Percentiles rank a stretch among this genome's conserved stretches.
These are phyloP conservation scores for Datnioides undecimradiatus DNA, from an alignment of 2,113 vertebrate species.

Conservation along the genomic window DNA sequence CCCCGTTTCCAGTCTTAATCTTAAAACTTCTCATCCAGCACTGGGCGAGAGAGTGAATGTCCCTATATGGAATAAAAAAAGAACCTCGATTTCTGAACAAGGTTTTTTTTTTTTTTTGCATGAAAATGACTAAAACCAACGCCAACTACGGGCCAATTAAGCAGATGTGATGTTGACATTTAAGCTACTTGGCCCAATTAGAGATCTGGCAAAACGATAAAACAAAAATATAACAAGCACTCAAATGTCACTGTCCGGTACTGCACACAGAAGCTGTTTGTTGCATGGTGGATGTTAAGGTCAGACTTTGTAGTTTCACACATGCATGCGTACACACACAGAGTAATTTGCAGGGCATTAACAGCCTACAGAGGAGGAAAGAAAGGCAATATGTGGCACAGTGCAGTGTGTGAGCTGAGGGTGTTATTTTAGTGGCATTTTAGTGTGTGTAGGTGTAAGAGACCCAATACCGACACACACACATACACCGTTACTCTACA, in stretches of 20 bases:
- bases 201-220: not conserved
- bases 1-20: no score
- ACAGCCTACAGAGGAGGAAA: slow-evolving; percentile 54
- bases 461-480: slow-evolving; percentile 13
- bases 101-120: no score
- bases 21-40: no score
- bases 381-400: slow-evolving; percentile 22
- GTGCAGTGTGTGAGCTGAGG: slow-evolving; percentile 29
- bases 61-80: no score
- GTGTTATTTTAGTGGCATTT: slow-evolving; percentile 55
- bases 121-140: not conserved
- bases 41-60: no score
- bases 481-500: slow-evolving; percentile 15
- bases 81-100: no score
- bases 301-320: not conserved
- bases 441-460: slow-evolving; percentile 58
- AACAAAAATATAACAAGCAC: not conserved
- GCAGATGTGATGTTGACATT: not conserved
- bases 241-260: not conserved
- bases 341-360: slow-evolving; percentile 60
- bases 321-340: not conserved
- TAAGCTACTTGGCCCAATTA: not conserved
- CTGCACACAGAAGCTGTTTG: slow-evolving; percentile 23
- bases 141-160: not conserved
- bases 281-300: not conserved